Percentiles rank a stretch among this genome's conserved stretches.
Conservation (phyloP, 2,888 invertebrate genomes). For the Parascotia fuliginaria region DNA sequence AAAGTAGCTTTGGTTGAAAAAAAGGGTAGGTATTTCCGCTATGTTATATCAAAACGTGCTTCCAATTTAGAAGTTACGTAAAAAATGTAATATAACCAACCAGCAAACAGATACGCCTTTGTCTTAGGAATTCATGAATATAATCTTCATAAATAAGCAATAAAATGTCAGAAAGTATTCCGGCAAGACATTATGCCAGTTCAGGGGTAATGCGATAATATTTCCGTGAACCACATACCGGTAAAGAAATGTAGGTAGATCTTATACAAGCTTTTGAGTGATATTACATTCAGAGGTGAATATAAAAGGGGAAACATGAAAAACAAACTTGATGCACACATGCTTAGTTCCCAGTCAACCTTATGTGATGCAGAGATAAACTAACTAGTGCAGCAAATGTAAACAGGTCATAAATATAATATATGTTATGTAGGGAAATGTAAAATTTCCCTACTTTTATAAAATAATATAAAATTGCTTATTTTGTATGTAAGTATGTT, state of each 20-base stretch:
- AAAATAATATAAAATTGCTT: too few species aligned
- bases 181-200: constrained; percentile 14
- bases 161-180: constrained; percentile 31
- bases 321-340: too few species aligned
- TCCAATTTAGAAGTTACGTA: constrained; percentile 19
- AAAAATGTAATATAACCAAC: constrained; percentile 39
- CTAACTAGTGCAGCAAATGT: too few species aligned
- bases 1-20: too few species aligned
- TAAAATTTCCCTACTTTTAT: too few species aligned
- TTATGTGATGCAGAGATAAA: too few species aligned
- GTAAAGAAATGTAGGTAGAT: background rate
- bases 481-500: too few species aligned
- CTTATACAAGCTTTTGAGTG: background rate
- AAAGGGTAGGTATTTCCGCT: background rate
- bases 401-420: too few species aligned
- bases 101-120: constrained; percentile 33
- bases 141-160: constrained; percentile 47
- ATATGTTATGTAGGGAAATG: too few species aligned
- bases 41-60: constrained; percentile 1
- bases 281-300: background rate
- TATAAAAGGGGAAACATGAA: too few species aligned
- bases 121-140: constrained; percentile 49
- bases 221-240: constrained; percentile 7
- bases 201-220: constrained; percentile 18
- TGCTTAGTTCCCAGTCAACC: too few species aligned